Evolutionary conservation across 1,140 invertebrate species (phyloP).

Genomic region (Lordiphosa collinella): DNA sequence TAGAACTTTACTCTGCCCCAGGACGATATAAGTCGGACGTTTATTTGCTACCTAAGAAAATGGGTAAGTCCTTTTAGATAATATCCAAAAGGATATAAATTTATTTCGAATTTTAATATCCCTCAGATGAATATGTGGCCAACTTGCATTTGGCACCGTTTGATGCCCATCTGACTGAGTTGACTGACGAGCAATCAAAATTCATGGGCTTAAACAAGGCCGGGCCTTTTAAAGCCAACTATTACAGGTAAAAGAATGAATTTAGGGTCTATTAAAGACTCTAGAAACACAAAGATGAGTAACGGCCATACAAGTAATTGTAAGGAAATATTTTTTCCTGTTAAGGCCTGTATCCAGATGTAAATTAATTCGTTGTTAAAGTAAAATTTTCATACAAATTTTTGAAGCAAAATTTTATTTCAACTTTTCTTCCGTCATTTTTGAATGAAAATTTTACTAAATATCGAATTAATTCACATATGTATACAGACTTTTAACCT

Average conservation of each 20-base stretch:
- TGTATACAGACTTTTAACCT: too few species aligned
- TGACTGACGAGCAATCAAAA: slow-evolving; percentile 97
- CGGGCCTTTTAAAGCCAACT: slow-evolving; percentile 98
- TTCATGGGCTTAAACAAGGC: slow-evolving; percentile 98
- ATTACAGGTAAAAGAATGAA: slow-evolving; percentile 88
- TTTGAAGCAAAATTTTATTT: too few species aligned
- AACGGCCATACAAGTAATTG: too few species aligned
- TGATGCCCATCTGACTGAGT: slow-evolving; percentile 97
- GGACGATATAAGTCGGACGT: slow-evolving; percentile 98
- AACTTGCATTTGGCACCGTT: slow-evolving; percentile 95
- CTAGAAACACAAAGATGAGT: neutral
- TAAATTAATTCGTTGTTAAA: too few species aligned
- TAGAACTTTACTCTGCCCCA: slow-evolving; percentile 95
- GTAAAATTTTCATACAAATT: too few species aligned
- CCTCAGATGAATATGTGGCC: slow-evolving; percentile 65
- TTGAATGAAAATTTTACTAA: too few species aligned
- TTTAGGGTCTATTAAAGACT: neutral
- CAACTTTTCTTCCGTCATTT: too few species aligned
- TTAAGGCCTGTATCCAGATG: too few species aligned
- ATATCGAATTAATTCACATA: too few species aligned
- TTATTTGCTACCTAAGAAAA: slow-evolving; percentile 98
- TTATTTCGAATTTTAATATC: neutral
- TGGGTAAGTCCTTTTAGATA: slow-evolving; percentile 85
- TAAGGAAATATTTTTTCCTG: too few species aligned
- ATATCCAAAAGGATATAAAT: neutral